Base-by-base conservation (phyloP, 2,888 invertebrate genomes). In the Acanthopleura granulata region DNA sequence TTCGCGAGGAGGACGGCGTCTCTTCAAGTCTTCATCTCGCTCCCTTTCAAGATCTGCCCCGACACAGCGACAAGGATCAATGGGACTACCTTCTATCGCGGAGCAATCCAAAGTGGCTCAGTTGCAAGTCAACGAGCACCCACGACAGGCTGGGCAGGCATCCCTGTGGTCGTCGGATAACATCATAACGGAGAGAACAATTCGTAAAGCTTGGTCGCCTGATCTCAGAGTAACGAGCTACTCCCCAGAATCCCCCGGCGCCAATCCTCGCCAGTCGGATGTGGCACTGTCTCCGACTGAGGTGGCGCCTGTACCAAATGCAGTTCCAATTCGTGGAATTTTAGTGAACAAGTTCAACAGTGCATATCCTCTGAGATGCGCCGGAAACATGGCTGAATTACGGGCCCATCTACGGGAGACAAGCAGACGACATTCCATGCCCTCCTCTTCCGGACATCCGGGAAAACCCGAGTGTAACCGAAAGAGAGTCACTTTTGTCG, bases 121-220 rank as follows among this genome's bases (percentile, higher is more conserved):
- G 3, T 18, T 3, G n/a, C 18, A 18, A n/a, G 22, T 57, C n/a
- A 1, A 22, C 22, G n/a, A n/a, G n/a, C 57, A 57, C 12, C 57
- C 18, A 1, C 57, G 6, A 57, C 57, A 18, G n/a, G 57, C n/a
- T 12, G 18, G 6, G 18, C 57, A 18, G 18, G 22, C 57, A 18
- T 57, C 57, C 18, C 22, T 57, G n/a, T 22, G n/a, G 22, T 18
- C 22, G 4, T 22, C 18, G 3, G 22, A 22, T 57, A 57, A 22
- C 22, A 40, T 40, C 40, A 40, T 40, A 40, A 40, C 40, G 9
- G 57, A 57, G 22, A 18, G 57, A 4, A 18, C 18, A 57, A 22
- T 57, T 4, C 18, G 57, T n/a, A 57, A 57, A 57, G 57, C 57
- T 57, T 57, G 57, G 57, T 57, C 57, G n/a, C 57, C 57, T 22